Evolutionary conservation across 2,113 vertebrate species (phyloP).

Genomic region (Spea bombifrons): DNA sequence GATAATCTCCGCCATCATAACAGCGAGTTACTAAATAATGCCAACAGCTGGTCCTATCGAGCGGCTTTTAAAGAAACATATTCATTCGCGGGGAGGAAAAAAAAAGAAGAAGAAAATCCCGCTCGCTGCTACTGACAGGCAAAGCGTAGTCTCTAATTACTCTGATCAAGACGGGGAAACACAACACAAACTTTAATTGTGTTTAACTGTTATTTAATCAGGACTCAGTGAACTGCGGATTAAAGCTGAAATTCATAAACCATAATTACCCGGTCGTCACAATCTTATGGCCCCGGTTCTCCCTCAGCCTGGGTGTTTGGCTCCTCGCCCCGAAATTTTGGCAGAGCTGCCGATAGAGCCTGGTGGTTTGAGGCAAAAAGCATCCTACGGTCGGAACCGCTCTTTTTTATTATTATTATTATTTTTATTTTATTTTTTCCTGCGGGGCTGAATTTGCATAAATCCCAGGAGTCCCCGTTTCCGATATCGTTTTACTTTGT

Average conservation of each 20-base stretch:
- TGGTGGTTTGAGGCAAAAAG: constrained; percentile 5
- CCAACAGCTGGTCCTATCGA: constrained; percentile 83
- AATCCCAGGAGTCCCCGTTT: no score
- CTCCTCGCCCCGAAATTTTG: constrained; percentile 79
- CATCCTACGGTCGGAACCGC: no score
- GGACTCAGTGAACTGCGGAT: constrained; percentile 85
- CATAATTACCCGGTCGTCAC: constrained; percentile 85
- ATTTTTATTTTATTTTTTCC: no score
- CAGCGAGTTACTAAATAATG: constrained; percentile 83
- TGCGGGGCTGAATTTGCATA: no score
- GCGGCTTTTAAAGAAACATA: constrained; percentile 83
- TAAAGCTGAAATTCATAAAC: constrained; percentile 88
- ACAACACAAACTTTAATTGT: constrained; percentile 88
- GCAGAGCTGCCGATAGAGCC: not conserved
- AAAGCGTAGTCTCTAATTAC: constrained; percentile 84
- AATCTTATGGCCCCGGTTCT: constrained; percentile 83
- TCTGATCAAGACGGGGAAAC: constrained; percentile 84
- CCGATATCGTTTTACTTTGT: no score
- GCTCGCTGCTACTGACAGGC: constrained; percentile 83
- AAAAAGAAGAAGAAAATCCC: constrained; percentile 54
- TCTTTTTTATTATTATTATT: no score
- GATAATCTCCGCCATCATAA: constrained; percentile 78
- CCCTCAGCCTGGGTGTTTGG: constrained; percentile 80
- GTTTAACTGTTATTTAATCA: constrained; percentile 87
- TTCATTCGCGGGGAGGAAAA: constrained; percentile 74